phyloP scores from a whole-genome alignment of 2,888 invertebrate species.

The Punctoribates punctum region DNA sequence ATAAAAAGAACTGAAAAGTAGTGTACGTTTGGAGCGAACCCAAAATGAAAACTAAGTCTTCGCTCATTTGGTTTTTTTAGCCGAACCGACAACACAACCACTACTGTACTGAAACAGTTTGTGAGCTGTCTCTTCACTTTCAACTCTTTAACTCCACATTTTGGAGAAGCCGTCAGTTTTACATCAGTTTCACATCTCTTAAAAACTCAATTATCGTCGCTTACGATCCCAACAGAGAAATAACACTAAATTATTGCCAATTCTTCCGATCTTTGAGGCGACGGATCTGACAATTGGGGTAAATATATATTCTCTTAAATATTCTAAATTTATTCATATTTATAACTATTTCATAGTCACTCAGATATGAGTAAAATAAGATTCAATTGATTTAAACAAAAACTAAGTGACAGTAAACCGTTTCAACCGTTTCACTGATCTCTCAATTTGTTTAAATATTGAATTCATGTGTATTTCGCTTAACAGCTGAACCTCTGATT shows the following conservation, averaged over 20 bases:
- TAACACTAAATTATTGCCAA: slow-evolving; percentile 9
- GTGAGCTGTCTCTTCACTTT: background rate
- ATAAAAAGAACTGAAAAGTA: background rate
- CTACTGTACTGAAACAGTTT: background rate
- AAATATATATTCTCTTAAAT: slow-evolving; percentile 7
- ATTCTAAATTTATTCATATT: background rate
- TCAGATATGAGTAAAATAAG: background rate
- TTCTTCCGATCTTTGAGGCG: background rate
- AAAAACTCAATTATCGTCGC: slow-evolving; percentile 15
- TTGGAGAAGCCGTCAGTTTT: background rate
- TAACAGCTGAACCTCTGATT: too few relatives aligned
- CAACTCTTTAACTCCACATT: background rate
- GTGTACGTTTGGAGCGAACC: slow-evolving; percentile 1
- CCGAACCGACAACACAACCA: slow-evolving; percentile 11
- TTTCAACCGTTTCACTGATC: too few relatives aligned
- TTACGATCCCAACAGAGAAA: background rate
- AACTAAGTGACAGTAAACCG: too few relatives aligned
- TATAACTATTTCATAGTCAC: background rate
- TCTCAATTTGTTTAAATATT: too few relatives aligned
- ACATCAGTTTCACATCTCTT: background rate
- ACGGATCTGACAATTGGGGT: slow-evolving; percentile 14
- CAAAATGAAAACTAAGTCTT: slow-evolving; percentile 21
- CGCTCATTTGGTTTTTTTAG: slow-evolving; percentile 23
- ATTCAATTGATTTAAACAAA: too few relatives aligned
- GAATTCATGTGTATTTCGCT: too few relatives aligned